Base-by-base conservation (phyloP, 2,888 invertebrate species). In the Campopleginae sp. region DNA sequence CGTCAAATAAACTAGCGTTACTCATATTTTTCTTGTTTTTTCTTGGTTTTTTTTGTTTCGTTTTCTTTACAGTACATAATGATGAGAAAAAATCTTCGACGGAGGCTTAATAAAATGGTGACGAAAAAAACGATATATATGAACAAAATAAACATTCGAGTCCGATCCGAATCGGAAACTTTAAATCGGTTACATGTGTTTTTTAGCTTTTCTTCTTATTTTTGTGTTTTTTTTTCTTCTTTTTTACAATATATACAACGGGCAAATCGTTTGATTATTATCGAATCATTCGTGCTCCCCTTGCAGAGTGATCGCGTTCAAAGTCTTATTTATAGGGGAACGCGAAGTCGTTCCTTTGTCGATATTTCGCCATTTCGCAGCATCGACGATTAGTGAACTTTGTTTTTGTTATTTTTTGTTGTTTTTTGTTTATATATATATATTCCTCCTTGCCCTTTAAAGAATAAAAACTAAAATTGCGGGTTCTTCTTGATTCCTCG, bases 191-290 rank as follows among this genome's bases (percentile, higher is more conserved):
- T 83, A 79, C 48, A 33, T 33, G 38, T 38, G 2, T 70, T 48
- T 46, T 48, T 48, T 70, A 19, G 58, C 61, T 12, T 8, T 46
- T 19, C 14, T 61, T 65, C 19, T 74, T 46, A 19, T 58, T 58
- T 33, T 70, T 12, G 3, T 27, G 23, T 12, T 58, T n/a, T n/a
- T 4, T 48, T 48, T 12, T 17, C 2, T 14, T 46, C 38, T 80
- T 61, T 77, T 78, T 86, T 93, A 93, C 93, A 93, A 87, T 93
- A 93, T 93, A 82, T 93, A 93, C 93, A 93, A 86, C 91, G 90
- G 91, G 91, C 92, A 91, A 91, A 91, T 92, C 61, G 63, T 48
- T 76, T 90, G 90, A 87, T 89, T 90, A 90, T 91, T 89, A 90
- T 88, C 88, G 87, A 87, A 88, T 90, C 89, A 86, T 88, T 85